Conservation (phyloP, 2,797 vertebrate species). For the Eupleurogrammus muticus region DNA sequence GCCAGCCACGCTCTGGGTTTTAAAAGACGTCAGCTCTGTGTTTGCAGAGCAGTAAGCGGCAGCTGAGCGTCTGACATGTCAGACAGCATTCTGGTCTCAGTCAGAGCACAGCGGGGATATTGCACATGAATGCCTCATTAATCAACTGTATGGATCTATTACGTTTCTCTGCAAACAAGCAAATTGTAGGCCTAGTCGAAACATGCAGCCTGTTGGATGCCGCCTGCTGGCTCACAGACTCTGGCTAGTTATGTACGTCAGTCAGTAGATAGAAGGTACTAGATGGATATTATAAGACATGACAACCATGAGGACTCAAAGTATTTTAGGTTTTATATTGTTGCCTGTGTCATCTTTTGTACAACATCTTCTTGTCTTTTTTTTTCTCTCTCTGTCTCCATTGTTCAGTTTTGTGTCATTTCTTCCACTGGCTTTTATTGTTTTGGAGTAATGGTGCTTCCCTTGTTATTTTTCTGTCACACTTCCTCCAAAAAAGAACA, state of each 20-base stretch:
- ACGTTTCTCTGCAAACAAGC: constrained; percentile 42
- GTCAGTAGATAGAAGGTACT: constrained; percentile 29
- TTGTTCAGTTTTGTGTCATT: constrained; percentile 38
- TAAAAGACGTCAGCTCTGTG: constrained; percentile 3
- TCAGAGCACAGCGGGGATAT: constrained; percentile 28
- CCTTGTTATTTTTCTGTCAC: constrained; percentile 49
- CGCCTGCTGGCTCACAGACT: constrained; percentile 9
- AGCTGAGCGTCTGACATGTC: constrained; percentile 23
- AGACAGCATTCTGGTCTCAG: constrained; percentile 35
- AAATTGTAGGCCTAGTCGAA: constrained; percentile 18
- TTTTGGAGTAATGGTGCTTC: constrained; percentile 33
- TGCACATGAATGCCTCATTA: constrained; percentile 41
- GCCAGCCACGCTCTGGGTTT: constrained; percentile 4
- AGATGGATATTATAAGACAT: constrained; percentile 46
- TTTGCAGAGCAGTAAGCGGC: constrained; percentile 32
- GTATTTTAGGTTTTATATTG: constrained; percentile 39
- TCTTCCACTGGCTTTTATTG: constrained; percentile 41
- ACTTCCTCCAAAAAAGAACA: constrained; percentile 55
- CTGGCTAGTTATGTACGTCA: constrained; percentile 4
- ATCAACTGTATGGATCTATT: constrained; percentile 39
- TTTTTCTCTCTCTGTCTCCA: constrained; percentile 38
- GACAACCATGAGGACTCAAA: constrained; percentile 42
- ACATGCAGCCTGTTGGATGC: constrained; percentile 18
- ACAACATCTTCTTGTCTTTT: constrained; percentile 38
- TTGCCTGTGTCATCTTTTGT: constrained; percentile 30